phyloP scores from a whole-genome alignment of 2,888 invertebrate genomes.

The Amaurobius ferox region DNA sequence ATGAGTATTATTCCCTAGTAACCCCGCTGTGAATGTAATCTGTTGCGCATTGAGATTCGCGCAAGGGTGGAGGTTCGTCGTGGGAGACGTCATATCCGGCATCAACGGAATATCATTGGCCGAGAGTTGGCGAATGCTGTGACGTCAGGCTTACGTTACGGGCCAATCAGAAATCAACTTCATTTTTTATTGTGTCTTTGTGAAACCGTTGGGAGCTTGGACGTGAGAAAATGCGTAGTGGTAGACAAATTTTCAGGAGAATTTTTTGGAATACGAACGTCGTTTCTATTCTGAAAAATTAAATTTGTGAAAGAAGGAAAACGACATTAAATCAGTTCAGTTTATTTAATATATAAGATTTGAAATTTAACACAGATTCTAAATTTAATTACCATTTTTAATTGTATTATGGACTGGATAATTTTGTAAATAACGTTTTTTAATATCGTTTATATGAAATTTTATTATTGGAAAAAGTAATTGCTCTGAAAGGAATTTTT shows the following conservation, averaged over 20 bases:
- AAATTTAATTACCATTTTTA: no score
- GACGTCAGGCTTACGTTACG: constrained; percentile 34
- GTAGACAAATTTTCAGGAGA: neutral
- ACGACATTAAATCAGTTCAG: neutral
- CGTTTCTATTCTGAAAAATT: neutral
- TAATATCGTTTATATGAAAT: no score
- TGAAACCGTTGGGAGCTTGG: constrained; percentile 41
- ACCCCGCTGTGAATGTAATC: constrained; percentile 37
- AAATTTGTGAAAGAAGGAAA: neutral
- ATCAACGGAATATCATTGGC: constrained; percentile 52
- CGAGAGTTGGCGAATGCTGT: constrained; percentile 48
- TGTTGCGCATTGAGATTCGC: constrained; percentile 66
- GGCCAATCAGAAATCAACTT: constrained; percentile 39
- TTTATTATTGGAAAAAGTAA: no score
- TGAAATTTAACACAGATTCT: no score
- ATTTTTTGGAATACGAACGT: neutral
- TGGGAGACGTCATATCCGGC: constrained; percentile 64
- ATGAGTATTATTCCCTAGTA: neutral
- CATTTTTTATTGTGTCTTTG: constrained; percentile 46
- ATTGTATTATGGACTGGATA: no score
- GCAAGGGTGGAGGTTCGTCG: constrained; percentile 68
- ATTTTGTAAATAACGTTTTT: no score
- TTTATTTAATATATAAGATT: no score
- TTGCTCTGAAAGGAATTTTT: no score
- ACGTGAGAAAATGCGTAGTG: constrained; percentile 18